Percentiles rank a stretch among this genome's conserved stretches.
phyloP scores from a whole-genome alignment of 1,140 invertebrate species.

The Chionoecetes opilio region DNA sequence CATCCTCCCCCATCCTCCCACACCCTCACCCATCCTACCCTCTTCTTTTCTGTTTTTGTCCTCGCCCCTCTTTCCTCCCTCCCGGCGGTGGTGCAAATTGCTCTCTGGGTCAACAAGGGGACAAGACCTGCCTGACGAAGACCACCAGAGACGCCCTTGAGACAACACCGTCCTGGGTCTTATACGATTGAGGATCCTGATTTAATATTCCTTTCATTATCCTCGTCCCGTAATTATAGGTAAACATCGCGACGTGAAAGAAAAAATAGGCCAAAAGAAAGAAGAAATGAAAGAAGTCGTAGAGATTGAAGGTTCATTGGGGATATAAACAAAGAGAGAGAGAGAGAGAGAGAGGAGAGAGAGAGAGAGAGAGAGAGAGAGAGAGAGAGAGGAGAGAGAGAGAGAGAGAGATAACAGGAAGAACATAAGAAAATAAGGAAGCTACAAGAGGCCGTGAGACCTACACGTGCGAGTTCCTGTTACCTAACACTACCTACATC shows the following conservation, averaged over 20 bases:
- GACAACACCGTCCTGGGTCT: neutral
- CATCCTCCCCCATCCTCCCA: too few relatives aligned
- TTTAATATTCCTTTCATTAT: slow-evolving; percentile 31
- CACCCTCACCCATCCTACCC: neutral
- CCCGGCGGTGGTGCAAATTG: neutral
- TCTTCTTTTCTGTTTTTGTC: neutral
- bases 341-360: neutral
- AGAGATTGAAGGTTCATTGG: too few relatives aligned
- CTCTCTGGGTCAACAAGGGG: neutral
- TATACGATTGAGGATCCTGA: neutral
- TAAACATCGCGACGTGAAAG: neutral
- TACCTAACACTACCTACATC: too few relatives aligned
- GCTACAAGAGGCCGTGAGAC: too few relatives aligned
- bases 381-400: too few relatives aligned
- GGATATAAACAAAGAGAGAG: too few relatives aligned
- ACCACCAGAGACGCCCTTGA: neutral
- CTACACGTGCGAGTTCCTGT: too few relatives aligned
- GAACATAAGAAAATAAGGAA: too few relatives aligned
- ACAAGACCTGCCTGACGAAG: neutral
- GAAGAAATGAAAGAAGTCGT: neutral
- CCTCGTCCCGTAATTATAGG: neutral
- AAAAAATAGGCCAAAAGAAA: neutral
- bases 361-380: too few relatives aligned
- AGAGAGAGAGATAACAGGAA: too few relatives aligned
- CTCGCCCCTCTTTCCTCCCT: neutral